Conservation (phyloP, 2,797 vertebrate species). For the Atherinosoma microstoma region DNA sequence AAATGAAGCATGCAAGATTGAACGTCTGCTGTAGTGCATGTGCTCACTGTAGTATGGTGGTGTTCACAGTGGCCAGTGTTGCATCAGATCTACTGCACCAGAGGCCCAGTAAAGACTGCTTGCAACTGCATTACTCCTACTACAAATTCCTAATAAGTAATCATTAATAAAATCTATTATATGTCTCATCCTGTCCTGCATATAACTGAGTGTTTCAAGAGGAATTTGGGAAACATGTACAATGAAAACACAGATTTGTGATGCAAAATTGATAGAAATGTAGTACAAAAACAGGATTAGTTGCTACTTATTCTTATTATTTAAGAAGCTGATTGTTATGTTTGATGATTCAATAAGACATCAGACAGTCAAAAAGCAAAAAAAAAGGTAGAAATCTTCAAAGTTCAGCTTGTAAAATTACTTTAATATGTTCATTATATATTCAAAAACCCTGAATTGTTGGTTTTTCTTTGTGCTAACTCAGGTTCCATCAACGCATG, state of each 20-base stretch:
- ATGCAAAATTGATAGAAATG: too few relatives aligned
- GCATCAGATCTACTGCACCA: conserved; percentile 56
- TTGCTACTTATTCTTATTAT: neutral
- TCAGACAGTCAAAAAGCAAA: neutral
- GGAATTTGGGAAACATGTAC: neutral
- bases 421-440: neutral
- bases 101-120: neutral
- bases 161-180: too few relatives aligned
- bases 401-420: neutral
- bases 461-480: neutral
- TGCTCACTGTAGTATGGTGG: neutral
- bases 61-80: conserved; percentile 45
- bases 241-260: neutral
- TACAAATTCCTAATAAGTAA: neutral
- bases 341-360: neutral
- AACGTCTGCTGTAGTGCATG: neutral
- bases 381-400: neutral
- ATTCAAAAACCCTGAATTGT: fast-evolving
- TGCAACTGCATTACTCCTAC: neutral
- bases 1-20: neutral
- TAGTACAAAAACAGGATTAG: too few relatives aligned
- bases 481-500: conserved; percentile 94
- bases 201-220: neutral
- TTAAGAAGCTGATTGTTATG: neutral
- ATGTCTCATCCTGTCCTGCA: neutral